phyloP scores from a whole-genome alignment of 1,140 invertebrate genomes.

The Lasioglossum baleicum region DNA sequence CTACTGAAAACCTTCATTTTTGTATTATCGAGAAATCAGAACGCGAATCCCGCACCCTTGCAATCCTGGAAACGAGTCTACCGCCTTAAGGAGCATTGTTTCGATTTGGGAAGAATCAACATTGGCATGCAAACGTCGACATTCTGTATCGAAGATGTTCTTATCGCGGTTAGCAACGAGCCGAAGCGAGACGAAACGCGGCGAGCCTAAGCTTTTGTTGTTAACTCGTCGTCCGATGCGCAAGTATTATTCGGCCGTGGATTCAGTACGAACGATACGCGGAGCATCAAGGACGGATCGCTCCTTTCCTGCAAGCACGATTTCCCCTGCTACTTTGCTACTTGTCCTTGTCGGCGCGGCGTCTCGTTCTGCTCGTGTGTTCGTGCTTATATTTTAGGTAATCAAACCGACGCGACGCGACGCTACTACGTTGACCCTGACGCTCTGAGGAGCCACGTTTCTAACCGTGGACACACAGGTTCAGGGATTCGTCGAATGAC shows the following conservation, averaged over 20 bases:
- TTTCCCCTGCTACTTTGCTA: background rate
- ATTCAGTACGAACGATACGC: background rate
- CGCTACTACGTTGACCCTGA: background rate
- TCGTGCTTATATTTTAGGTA: background rate
- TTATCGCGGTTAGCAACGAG: background rate
- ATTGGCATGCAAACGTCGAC: no score
- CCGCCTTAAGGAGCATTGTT: no score
- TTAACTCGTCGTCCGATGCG: background rate
- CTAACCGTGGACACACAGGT: background rate
- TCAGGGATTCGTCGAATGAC: no score
- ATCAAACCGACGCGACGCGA: background rate
- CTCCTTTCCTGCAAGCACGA: slow-evolving; percentile 1
- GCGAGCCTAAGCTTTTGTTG: background rate
- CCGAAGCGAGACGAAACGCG: background rate
- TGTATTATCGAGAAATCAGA: no score
- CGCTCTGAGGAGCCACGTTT: background rate
- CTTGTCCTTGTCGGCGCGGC: background rate
- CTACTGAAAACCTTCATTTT: no score
- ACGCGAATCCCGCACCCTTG: no score
- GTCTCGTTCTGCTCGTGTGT: background rate
- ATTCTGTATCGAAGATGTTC: background rate
- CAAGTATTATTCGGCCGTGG: background rate
- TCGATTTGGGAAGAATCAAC: no score
- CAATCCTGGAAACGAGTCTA: no score
- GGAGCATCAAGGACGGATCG: slow-evolving; percentile 9